phyloP scores from a whole-genome alignment of 2,113 vertebrate genomes.

The Galeopterus variegatus region DNA sequence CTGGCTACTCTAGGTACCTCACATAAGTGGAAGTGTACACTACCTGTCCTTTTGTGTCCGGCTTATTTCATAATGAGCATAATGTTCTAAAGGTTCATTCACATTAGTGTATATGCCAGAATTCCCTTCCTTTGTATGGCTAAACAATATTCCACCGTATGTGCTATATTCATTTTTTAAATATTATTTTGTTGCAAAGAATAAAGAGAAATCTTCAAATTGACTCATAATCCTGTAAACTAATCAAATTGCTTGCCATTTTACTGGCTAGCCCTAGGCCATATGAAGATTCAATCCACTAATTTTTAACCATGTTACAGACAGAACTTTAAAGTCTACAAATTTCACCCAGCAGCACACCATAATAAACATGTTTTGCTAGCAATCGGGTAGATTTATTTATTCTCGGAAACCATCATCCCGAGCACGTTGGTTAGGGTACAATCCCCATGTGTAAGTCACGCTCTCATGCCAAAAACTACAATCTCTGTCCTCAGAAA shows the following conservation, averaged over 20 bases:
- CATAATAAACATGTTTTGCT: neutral
- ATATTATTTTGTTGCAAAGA: neutral
- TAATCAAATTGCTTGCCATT: neutral
- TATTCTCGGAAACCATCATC: neutral
- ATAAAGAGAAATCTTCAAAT: neutral
- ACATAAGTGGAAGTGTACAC: accelerated
- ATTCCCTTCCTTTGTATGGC: neutral
- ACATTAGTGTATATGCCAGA: neutral
- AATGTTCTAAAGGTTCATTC: neutral
- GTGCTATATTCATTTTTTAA: neutral
- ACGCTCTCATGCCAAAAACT: neutral
- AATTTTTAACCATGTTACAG: neutral
- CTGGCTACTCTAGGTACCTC: accelerated
- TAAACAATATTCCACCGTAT: neutral
- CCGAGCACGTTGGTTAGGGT: neutral
- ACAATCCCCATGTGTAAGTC: neutral
- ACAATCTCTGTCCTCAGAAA: neutral
- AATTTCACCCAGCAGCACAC: neutral
- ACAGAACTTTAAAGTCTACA: neutral
- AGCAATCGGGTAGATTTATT: neutral
- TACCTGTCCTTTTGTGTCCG: neutral
- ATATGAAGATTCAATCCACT: neutral
- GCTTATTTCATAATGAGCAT: neutral
- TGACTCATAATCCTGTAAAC: neutral
- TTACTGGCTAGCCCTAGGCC: neutral